Base-by-base conservation (phyloP, 2,797 vertebrate species). In the Leptatherina wallacei region DNA sequence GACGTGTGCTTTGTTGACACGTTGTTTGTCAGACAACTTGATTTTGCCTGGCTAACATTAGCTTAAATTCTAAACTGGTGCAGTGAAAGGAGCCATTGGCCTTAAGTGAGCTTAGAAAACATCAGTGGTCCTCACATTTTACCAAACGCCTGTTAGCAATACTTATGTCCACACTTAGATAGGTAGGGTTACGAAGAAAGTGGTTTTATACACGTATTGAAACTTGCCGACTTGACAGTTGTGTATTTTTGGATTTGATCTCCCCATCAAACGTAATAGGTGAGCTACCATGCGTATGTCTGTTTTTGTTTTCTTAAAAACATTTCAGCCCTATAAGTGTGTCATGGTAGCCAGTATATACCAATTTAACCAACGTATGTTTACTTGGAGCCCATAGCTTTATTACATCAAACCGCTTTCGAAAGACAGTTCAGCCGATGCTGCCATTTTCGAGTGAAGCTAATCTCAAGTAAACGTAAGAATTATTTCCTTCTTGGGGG, bases 381-480 rank as follows among this genome's bases (percentile, higher is more conserved):
- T 82, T 54, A 62, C 64, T 75, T 61, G 30, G 80, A 83, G 91
- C 78, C 69, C 78, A 40, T 85, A 81, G 84, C 84, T 77, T 38
- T 80, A 72, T 87, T 70, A 73, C 73, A 79, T 85, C 82, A 81
- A 89, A 82, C 72, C 61, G 54, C 82, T 86, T 79, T 83, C 33
- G 73, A 65, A 54, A 82, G 63, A 88, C 81, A 33, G 73, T 61
- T 29, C 32, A 61, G 65, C 9, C 80, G 75, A 84, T 82, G 83
- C 87, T 92, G 84, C 89, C 88, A 89, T 92, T 91, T 91, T 89
- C 75, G 64, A 80, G 9, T 12, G 67, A 72, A 58, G 73, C 74
- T 80, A 70, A 75, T 86, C 72, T 82, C 51, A 73, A 75, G 65
- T 86, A 57, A 84, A 73, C 57, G 58, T 24, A 33, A 58, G 71